Evolutionary conservation across 2,797 vertebrate genomes (phyloP).

Genomic region (Silurus lanzhouensis): DNA sequence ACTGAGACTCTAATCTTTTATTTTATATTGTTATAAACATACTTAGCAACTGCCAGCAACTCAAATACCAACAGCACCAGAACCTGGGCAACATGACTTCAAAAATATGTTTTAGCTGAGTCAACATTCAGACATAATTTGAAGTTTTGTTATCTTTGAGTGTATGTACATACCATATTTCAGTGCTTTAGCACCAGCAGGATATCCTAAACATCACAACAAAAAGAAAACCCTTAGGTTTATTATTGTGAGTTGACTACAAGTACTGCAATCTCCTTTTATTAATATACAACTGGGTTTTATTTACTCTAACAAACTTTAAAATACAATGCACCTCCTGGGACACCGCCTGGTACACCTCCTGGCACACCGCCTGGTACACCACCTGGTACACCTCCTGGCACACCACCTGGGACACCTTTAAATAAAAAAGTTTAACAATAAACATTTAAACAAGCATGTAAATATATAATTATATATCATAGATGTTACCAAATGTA

Average conservation of each 20-base stretch:
- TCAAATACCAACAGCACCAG: not conserved
- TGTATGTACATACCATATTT: slow-evolving; percentile 23
- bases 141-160: not conserved
- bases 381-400: not conserved
- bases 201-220: slow-evolving; percentile 23
- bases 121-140: not conserved
- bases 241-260: not conserved
- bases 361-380: not conserved
- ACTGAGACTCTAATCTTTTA: not conserved
- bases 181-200: slow-evolving; percentile 13
- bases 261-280: not conserved
- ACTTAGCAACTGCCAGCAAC: not conserved
- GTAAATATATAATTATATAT: too few relatives aligned
- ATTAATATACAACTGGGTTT: not conserved
- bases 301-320: not conserved
- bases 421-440: too few relatives aligned
- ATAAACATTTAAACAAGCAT: too few relatives aligned
- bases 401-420: not conserved
- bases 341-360: not conserved
- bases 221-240: not conserved
- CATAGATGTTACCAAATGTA: too few relatives aligned
- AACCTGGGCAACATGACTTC: not conserved
- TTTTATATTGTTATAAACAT: not conserved
- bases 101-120: not conserved
- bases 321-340: not conserved